A percentile compares a stretch with the other conserved stretches of the same genome.
Conservation (phyloP, 2,888 invertebrate genomes). For the Plagodis pulveraria region DNA sequence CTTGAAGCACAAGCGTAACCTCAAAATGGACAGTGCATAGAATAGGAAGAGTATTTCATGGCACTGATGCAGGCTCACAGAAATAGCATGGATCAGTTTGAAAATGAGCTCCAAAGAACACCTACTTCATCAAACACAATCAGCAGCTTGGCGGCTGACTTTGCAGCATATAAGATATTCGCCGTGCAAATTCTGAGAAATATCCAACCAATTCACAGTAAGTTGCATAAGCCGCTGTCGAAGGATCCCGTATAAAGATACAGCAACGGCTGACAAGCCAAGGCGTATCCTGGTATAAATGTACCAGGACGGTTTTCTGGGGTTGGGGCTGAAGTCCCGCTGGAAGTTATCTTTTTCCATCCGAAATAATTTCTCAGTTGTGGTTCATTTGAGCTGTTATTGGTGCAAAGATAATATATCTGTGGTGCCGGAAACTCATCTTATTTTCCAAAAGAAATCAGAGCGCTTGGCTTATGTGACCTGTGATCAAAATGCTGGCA, state of each 20-base stretch:
- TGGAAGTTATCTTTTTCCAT: no score
- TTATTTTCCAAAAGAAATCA: no score
- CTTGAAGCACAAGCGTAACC: no score
- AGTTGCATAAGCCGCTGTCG: neutral
- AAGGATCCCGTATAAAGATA: neutral
- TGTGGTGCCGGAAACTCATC: no score
- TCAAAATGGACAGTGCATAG: no score
- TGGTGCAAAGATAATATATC: no score
- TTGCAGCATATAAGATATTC: constrained; percentile 3
- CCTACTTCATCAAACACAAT: neutral
- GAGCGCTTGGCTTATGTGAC: no score
- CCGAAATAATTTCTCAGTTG: no score
- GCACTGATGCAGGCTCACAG: neutral
- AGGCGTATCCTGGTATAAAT: neutral
- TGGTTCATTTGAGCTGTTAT: no score
- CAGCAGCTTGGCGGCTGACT: neutral
- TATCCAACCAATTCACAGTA: neutral
- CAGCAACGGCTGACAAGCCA: neutral
- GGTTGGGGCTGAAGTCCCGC: no score
- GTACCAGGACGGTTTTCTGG: no score
- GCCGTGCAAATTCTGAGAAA: constrained; percentile 1
- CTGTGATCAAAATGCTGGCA: no score
- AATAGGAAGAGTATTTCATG: neutral
- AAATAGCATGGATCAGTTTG: constrained; percentile 2
- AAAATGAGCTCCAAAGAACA: neutral